Evolutionary conservation across 2,888 invertebrate genomes (phyloP), one percentile per base, ranked within the genome.

Genomic region (Heterodera filipjevi): DNA sequence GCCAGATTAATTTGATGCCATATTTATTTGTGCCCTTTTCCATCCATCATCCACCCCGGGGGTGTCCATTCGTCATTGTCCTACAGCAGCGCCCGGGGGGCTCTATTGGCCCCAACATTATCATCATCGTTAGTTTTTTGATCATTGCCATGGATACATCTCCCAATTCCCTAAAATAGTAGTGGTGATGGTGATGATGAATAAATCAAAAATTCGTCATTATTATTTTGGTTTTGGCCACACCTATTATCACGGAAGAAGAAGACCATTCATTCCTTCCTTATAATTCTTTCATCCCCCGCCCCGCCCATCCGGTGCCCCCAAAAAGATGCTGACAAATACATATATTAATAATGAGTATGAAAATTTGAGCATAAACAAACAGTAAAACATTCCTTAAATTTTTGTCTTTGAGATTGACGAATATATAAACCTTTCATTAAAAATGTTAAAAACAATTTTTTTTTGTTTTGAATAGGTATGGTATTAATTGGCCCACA

Each of bases 151-250:
- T 53, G 49, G 49, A 53, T 53, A 53, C 49, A 16, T 53, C 19
- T 10, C 39, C 39, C 39, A 39, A n/a, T n/a, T n/a, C n/a, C 39
- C 39, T 6, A 6, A 6, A 6, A 6, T 39, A 10, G 5, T 39
- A 10, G 10, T 39, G 39, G 39, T 39, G 39, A 10, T 6, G 39
- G 39, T 39, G 39, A 10, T 53, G 49, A 19, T 53, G 49, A 53
- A 53, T 53, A 53, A 53, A 53, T 53, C 49, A 53, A 53, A 53
- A 53, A 53, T 22, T 53, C 49, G 49, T 53, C 49, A 53, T 53
- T 19, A 3, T 6, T 39, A 39, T 39, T 39, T 39, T 53, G 49
- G 49, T 39, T 39, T 39, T 53, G 49, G 49, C 49, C 49, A 53
- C 49, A 16, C 19, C 22, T 53, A 53, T 53, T 53, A 53, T 53